phyloP scores from a whole-genome alignment of 2,888 invertebrate genomes.

The Raillietiella orientalis region DNA sequence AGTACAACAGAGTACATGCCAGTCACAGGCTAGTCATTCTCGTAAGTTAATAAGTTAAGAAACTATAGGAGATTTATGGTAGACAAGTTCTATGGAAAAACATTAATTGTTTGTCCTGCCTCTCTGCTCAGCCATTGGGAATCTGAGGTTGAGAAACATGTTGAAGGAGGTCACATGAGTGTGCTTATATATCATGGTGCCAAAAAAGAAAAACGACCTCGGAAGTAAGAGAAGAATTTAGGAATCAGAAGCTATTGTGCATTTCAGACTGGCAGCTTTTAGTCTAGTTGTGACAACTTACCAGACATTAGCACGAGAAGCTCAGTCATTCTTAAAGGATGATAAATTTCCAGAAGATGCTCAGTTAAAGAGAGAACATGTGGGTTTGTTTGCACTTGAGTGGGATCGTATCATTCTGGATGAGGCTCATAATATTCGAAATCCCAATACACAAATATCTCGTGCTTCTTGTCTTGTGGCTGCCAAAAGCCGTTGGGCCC shows the following conservation, averaged over 20 bases:
- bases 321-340: too few relatives aligned
- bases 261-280: slow-evolving; percentile 22
- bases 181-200: slow-evolving; percentile 48
- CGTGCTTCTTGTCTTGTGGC: slow-evolving; percentile 28
- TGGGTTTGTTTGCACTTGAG: slow-evolving; percentile 27
- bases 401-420: slow-evolving; percentile 72
- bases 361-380: too few relatives aligned
- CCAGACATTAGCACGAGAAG: slow-evolving; percentile 21
- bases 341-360: slow-evolving; percentile 7
- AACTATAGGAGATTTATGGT: too few relatives aligned
- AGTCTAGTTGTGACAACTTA: slow-evolving; percentile 77
- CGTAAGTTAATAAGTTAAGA: too few relatives aligned
- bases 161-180: slow-evolving; percentile 22
- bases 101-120: slow-evolving; percentile 72
- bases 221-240: too few relatives aligned
- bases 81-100: slow-evolving; percentile 18
- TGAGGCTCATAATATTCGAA: slow-evolving; percentile 72
- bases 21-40: too few relatives aligned
- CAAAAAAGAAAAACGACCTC: slow-evolving; percentile 21
- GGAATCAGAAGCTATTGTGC: too few relatives aligned
- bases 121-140: slow-evolving; percentile 73
- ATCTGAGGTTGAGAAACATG: slow-evolving; percentile 31
- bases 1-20: too few relatives aligned
- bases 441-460: slow-evolving; percentile 43
- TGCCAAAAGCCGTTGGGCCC: slow-evolving; percentile 35